Evolutionary conservation across 92 coral and sea anemone species (phyloP).

Genomic region (Epizoanthus ramosus): DNA sequence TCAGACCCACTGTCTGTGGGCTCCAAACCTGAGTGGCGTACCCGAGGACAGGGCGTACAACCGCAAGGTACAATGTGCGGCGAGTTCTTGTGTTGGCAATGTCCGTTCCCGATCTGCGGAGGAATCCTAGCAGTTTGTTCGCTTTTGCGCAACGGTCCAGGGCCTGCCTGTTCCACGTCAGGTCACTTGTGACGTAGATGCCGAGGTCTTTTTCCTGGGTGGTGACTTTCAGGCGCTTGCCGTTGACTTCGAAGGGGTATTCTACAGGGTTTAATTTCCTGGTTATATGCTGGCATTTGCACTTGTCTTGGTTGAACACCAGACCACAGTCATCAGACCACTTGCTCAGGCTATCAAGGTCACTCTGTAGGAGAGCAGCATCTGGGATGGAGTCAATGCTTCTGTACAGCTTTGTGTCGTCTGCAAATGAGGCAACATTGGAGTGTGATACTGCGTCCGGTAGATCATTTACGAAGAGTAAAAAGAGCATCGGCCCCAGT

Average conservation of each 20-base stretch:
- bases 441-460: slow-evolving; percentile 38
- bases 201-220: too few relatives aligned
- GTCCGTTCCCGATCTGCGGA: too few relatives aligned
- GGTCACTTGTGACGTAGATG: too few relatives aligned
- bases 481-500: slow-evolving; percentile 24
- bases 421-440: slow-evolving; percentile 33
- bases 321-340: slow-evolving; percentile 12
- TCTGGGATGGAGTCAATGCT: slow-evolving; percentile 13
- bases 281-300: too few relatives aligned
- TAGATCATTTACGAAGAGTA: slow-evolving; percentile 22
- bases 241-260: too few relatives aligned
- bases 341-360: slow-evolving; percentile 11
- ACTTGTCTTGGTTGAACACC: slow-evolving; percentile 48
- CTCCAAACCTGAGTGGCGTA: slow-evolving; percentile 39
- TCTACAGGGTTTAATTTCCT: too few relatives aligned
- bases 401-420: slow-evolving; percentile 20
- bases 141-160: too few relatives aligned
- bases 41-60: slow-evolving; percentile 24
- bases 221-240: too few relatives aligned
- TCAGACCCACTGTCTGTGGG: slow-evolving; percentile 35
- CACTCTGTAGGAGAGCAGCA: slow-evolving; percentile 34
- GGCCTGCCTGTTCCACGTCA: too few relatives aligned
- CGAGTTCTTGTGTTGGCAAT: too few relatives aligned
- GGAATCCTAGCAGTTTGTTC: too few relatives aligned
- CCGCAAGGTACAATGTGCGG: slow-evolving; percentile 25